Evolutionary conservation across 2,113 vertebrate genomes (phyloP), one percentile per base, ranked within the genome.

Genomic region (Microcebus ravelobensis): DNA sequence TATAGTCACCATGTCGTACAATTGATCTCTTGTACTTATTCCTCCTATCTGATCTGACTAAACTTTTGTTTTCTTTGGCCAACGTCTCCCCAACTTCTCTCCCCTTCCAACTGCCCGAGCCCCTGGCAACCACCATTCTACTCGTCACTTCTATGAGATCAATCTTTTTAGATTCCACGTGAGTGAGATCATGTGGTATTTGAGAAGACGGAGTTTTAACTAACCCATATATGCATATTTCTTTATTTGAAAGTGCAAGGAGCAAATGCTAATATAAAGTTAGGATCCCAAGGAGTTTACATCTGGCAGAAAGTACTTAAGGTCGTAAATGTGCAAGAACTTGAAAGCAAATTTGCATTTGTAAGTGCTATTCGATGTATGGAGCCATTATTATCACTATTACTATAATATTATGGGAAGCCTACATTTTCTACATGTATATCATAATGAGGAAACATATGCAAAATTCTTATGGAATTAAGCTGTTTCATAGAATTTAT

Each of bases 1-100:
- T 39, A 3, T 52, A 42, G n/a, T 42, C 29, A 80, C n/a, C 48
- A 1, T 52, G 34, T 18, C 23, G 6, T 17, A 1, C 14, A 21
- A 14, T 4, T 23, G 55, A 10, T 34, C 31, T 68, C 25, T 27
- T 31, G 25, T 3, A 65, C 12, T 67, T 61, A 48, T 25, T 85
- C 36, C 13, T 85, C 17, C 34, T 39, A 4, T n/a, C 20, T 50
- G 34, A 4, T n/a, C 20, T 50, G 34, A 45, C 21, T 48, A 23
- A 81, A 45, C 55, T 31, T 29, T 21, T 36, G 3, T 31, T 17
- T 31, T 21, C 8, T 73, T 27, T 63, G 29, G 65, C 27, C 5
- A 45, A 70, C 14, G 3, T 73, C 61, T 61, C 13, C 10, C 7
- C 3, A 13, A 13, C 1, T 0, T 6, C 0, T 6, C 13, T 57